Percentiles rank a stretch among this genome's conserved stretches.
phyloP scores from a whole-genome alignment of 2,113 vertebrate genomes.

The Probosciger aterrimus region DNA sequence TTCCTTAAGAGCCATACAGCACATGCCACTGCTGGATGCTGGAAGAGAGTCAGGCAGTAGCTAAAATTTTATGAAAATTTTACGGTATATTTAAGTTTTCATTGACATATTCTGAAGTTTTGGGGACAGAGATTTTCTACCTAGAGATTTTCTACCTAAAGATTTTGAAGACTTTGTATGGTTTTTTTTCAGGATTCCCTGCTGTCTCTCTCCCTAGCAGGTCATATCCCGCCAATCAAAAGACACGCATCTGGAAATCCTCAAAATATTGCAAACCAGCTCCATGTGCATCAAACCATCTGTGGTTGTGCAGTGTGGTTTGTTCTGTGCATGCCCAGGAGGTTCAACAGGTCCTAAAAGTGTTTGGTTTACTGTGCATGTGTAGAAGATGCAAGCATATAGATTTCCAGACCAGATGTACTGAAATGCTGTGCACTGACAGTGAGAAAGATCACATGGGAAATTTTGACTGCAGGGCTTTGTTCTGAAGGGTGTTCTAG shows the following conservation, averaged over 20 bases:
- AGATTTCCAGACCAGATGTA: background rate
- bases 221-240: background rate
- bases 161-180: background rate
- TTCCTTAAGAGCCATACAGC: background rate
- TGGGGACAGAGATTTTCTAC: background rate
- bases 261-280: background rate
- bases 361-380: background rate
- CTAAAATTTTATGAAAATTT: background rate
- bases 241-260: background rate
- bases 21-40: background rate
- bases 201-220: background rate
- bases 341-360: background rate
- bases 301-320: background rate
- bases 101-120: background rate
- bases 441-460: background rate
- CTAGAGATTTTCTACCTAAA: background rate
- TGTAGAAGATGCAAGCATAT: background rate
- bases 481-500: background rate
- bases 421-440: background rate
- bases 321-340: background rate
- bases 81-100: background rate
- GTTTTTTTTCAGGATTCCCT: slow-evolving; percentile 1
- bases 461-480: background rate
- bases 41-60: background rate
- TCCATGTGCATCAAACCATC: background rate